Percentiles rank a stretch among this genome's conserved stretches.
These are phyloP conservation scores for Siphamia tubifer DNA, from an alignment of 2,113 vertebrate species.

Conservation along the genomic window DNA sequence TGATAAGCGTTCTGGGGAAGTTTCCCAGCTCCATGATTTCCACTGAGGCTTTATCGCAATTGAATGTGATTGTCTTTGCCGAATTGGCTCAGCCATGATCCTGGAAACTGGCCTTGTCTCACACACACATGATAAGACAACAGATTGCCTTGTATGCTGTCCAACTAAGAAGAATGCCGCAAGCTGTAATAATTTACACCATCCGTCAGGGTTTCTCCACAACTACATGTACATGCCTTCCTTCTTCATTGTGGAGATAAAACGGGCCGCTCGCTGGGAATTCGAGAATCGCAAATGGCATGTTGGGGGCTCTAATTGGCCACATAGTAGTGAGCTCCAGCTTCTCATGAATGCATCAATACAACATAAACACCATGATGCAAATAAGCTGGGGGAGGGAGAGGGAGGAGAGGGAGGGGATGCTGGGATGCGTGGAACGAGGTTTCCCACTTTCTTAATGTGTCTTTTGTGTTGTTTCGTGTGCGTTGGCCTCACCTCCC, in stretches of 20 bases:
- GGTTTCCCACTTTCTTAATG: conserved; percentile 66
- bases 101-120: conserved; percentile 70
- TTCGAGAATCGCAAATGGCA: conserved; percentile 8
- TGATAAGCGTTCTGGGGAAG: conserved; percentile 71
- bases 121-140: conserved; percentile 68
- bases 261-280: conserved; percentile 20
- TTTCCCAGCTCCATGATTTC: conserved; percentile 70
- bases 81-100: conserved; percentile 63
- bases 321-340: background rate
- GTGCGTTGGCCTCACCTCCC: conserved; percentile 38
- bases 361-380: conserved; percentile 22
- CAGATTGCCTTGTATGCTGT: conserved; percentile 62
- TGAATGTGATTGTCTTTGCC: conserved; percentile 65
- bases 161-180: conserved; percentile 65
- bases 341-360: conserved; percentile 16
- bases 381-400: conserved; percentile 13
- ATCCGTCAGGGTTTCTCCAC: conserved; percentile 54
- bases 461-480: conserved; percentile 63
- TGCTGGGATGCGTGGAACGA: conserved; percentile 27
- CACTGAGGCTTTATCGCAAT: conserved; percentile 64
- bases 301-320: conserved; percentile 44
- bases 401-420: too few relatives aligned
- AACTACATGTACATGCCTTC: conserved; percentile 31
- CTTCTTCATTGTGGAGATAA: conserved; percentile 35
- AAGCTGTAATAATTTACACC: conserved; percentile 63